Percentiles rank a stretch among this genome's conserved stretches.
phyloP scores from a whole-genome alignment of 2,888 invertebrate species.

The Leptopilina myrica region DNA sequence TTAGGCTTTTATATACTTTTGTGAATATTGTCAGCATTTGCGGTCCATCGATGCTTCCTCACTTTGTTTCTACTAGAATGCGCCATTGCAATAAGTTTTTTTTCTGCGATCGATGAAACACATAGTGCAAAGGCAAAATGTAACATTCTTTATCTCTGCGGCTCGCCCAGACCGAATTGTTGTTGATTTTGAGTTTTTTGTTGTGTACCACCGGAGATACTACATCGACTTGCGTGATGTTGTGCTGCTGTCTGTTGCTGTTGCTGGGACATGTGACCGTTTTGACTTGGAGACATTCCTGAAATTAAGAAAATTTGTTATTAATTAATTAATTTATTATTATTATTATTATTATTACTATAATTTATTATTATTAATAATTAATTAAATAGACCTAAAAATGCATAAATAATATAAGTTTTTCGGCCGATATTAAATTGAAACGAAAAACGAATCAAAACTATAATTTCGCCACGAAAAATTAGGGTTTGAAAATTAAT shows the following conservation, averaged over 20 bases:
- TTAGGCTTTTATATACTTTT: slow-evolving; percentile 2
- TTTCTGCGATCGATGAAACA: slow-evolving; percentile 33
- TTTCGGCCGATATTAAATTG: too few species aligned
- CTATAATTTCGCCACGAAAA: too few species aligned
- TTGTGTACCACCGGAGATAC: slow-evolving; percentile 69
- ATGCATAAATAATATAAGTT: too few species aligned
- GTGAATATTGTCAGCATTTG: slow-evolving; percentile 33
- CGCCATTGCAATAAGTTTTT: slow-evolving; percentile 33
- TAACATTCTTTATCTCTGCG: slow-evolving; percentile 76
- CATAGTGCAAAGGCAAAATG: slow-evolving; percentile 30
- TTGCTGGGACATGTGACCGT: slow-evolving; percentile 65
- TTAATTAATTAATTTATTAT: too few species aligned
- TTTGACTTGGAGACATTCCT: slow-evolving; percentile 77
- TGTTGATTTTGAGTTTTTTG: slow-evolving; percentile 70
- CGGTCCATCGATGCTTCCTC: slow-evolving; percentile 26
- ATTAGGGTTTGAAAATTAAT: too few species aligned
- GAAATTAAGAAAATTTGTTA: slow-evolving; percentile 39
- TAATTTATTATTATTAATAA: too few species aligned
- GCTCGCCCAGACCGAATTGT: slow-evolving; percentile 73
- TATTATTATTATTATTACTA: too few species aligned
- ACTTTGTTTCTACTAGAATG: slow-evolving; percentile 28
- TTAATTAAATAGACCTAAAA: too few species aligned
- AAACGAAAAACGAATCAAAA: too few species aligned
- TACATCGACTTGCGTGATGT: slow-evolving; percentile 77
- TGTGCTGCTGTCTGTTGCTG: slow-evolving; percentile 64